Base-by-base conservation (phyloP, 2,888 invertebrate species). In the Synergus umbraculus region DNA sequence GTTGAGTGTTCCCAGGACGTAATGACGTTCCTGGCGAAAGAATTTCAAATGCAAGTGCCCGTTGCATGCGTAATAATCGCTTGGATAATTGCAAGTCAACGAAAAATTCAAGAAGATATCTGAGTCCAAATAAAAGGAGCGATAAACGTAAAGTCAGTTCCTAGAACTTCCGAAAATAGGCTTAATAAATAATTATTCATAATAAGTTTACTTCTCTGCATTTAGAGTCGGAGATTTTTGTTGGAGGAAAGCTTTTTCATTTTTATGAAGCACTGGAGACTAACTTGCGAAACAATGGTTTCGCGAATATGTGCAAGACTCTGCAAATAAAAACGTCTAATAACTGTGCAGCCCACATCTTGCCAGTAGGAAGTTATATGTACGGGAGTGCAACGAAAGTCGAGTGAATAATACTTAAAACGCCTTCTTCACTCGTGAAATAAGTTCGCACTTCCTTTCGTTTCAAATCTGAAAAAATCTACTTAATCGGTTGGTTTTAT, bases 1-100 rank as follows among this genome's bases (percentile, higher is more conserved):
- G 76, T 63, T 37, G 76, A 66, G 79, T 66, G 81, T 73, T 43
- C 82, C 81, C 82, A 84, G 84, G 83, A 79, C 65, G 83, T 84
- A 84, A 83, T 83, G 82, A 83, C 82, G 81, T 83, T 79, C 79
- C 77, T 80, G 80, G 79, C 81, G 64, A 82, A 79, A 79, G 81
- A 79, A 84, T 82, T 79, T 80, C 82, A 81, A 83, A 83, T 81
- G 83, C 83, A 84, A 83, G 82, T 79, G 82, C 37, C 41, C 15
- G 65, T 37, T 41, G 66, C 41, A 41, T 37, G 66, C 41, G 41
- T 66, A 66, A 44, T 66, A 66, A 66, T 66, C 66, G 18, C 66
- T 66, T n/a, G 43, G 43, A 66, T 66, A 66, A 66, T 66, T 66
- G 43, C 66, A 66, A 64, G 29, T 7, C 64, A 64, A 64, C 4